Evolutionary conservation across 2,888 invertebrate species (phyloP).

Genomic region (Operophtera brumata): DNA sequence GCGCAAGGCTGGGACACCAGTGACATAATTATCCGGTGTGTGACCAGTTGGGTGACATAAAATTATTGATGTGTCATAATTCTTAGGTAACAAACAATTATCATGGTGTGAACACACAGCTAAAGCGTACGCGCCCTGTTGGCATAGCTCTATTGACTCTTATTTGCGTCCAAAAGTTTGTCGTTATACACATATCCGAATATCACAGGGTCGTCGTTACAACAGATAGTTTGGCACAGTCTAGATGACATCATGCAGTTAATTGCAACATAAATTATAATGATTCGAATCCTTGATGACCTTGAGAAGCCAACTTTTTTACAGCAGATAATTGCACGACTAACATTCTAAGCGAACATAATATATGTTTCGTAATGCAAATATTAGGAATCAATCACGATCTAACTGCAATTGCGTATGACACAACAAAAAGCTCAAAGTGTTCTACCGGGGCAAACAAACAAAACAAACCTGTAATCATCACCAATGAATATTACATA

Average conservation of each 20-base stretch:
- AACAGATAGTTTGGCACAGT: too few species aligned
- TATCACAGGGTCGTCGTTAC: too few species aligned
- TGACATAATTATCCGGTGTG: constrained; percentile 52
- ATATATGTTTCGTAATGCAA: too few species aligned
- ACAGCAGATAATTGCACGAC: too few species aligned
- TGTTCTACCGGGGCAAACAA: constrained; percentile 29
- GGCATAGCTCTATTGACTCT: not conserved
- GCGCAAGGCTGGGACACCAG: constrained; percentile 48
- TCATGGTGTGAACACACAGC: not conserved
- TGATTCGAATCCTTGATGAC: not conserved
- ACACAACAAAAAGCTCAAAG: constrained; percentile 9
- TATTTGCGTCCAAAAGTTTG: too few species aligned
- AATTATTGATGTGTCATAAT: constrained; percentile 10
- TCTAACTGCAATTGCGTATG: not conserved
- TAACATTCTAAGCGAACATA: too few species aligned
- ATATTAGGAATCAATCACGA: too few species aligned
- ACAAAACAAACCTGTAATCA: constrained; percentile 32
- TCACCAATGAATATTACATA: constrained; percentile 45
- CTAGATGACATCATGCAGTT: not conserved
- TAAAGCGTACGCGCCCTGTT: not conserved
- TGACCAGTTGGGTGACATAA: not conserved
- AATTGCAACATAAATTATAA: not conserved
- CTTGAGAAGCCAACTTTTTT: not conserved
- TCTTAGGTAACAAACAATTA: constrained; percentile 5
- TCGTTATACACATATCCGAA: too few species aligned